phyloP scores from a whole-genome alignment of 2,888 invertebrate species.

The Limnephilus auricula region DNA sequence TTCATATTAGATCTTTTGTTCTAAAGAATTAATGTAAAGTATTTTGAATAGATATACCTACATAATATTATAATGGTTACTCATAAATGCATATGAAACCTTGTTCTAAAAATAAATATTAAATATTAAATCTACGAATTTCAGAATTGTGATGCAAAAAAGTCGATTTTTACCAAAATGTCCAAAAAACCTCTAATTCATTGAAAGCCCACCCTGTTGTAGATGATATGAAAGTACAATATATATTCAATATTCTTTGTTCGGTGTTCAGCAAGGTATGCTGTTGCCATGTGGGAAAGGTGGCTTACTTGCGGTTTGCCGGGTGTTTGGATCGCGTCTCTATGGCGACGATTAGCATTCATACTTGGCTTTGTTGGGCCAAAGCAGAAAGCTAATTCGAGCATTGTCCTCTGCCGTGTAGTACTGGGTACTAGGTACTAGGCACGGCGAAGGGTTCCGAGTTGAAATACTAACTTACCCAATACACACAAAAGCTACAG shows the following conservation, averaged over 20 bases:
- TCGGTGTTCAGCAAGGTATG: background rate
- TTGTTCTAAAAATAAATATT: too few species aligned
- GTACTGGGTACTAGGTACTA: conserved; percentile 2
- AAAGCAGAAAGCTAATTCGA: background rate
- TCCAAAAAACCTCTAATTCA: too few species aligned
- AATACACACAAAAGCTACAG: background rate
- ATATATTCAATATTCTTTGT: background rate
- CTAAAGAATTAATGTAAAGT: too few species aligned
- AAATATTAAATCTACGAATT: too few species aligned
- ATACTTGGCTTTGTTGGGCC: background rate
- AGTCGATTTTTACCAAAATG: too few species aligned
- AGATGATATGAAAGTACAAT: background rate
- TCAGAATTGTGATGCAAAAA: too few species aligned
- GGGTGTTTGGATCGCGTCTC: background rate
- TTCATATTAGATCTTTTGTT: too few species aligned
- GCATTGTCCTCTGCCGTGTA: background rate
- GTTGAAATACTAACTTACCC: background rate
- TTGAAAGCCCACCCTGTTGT: too few species aligned
- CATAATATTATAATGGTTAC: too few species aligned
- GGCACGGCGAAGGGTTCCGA: background rate
- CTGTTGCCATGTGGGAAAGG: background rate
- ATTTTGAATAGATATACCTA: too few species aligned
- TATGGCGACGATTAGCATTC: background rate
- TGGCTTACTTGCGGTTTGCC: background rate
- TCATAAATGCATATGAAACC: too few species aligned